Conservation (phyloP, 2,888 invertebrate species). For the Epicampocera succincta region DNA sequence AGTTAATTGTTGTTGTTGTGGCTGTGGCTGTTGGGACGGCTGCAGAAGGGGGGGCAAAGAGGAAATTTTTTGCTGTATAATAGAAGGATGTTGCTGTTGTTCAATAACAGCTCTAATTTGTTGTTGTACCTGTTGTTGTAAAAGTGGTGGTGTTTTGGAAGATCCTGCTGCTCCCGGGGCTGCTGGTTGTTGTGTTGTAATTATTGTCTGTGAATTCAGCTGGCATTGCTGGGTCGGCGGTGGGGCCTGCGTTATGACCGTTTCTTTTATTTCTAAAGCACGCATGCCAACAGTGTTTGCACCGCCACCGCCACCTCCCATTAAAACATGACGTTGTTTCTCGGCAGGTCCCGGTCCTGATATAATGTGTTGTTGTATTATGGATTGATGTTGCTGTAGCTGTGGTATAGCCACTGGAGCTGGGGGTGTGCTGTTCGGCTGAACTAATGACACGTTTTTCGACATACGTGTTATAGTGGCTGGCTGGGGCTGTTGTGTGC, state of each 20-base stretch:
- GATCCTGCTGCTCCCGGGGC: constrained; percentile 69
- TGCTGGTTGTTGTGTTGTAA: constrained; percentile 75
- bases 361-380: constrained; percentile 80
- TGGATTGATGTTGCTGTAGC: constrained; percentile 81
- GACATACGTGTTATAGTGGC: constrained; percentile 54
- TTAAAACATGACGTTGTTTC: constrained; percentile 76
- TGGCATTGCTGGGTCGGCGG: constrained; percentile 76
- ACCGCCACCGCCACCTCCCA: constrained; percentile 71
- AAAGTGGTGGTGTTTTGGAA: constrained; percentile 73
- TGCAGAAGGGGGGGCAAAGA: constrained; percentile 71
- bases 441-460: constrained; percentile 72
- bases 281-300: constrained; percentile 52
- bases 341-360: constrained; percentile 77
- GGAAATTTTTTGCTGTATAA: constrained; percentile 78
- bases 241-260: constrained; percentile 77
- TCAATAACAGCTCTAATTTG: constrained; percentile 74
- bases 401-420: constrained; percentile 83
- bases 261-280: constrained; percentile 77
- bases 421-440: constrained; percentile 66
- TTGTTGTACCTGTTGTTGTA: constrained; percentile 71
- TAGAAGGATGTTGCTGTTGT: constrained; percentile 77
- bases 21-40: constrained; percentile 43
- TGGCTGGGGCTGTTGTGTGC: constrained; percentile 75
- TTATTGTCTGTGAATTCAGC: constrained; percentile 78
- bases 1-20: constrained; percentile 35